Conservation (phyloP, 2,888 invertebrate species). For the Spilarctia lutea region DNA sequence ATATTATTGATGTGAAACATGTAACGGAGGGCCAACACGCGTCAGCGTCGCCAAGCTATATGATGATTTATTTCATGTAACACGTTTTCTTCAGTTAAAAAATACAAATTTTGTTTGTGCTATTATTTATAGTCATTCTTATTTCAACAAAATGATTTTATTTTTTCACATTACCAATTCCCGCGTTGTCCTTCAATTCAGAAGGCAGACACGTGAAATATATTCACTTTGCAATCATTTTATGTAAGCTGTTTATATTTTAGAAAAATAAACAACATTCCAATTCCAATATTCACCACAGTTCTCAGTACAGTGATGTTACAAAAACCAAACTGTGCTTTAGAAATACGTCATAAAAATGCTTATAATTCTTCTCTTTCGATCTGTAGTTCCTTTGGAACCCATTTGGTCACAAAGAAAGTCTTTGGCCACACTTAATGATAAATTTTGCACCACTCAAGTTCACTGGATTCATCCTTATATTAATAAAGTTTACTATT, state of each 20-base stretch:
- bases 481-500: background rate
- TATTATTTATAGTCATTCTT: background rate
- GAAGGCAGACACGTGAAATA: background rate
- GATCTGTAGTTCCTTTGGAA: conserved; percentile 22
- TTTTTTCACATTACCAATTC: no score
- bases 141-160: background rate
- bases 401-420: conserved; percentile 23
- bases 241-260: background rate
- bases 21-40: background rate
- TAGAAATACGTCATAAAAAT: background rate
- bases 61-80: background rate
- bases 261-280: background rate
- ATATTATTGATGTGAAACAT: background rate
- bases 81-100: background rate
- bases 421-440: conserved; percentile 22
- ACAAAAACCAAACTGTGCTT: background rate
- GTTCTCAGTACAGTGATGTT: background rate
- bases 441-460: conserved; percentile 25
- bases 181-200: no score
- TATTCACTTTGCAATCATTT: background rate
- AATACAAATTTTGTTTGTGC: background rate
- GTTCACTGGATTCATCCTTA: background rate
- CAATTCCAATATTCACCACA: background rate
- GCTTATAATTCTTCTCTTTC: background rate
- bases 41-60: background rate